A percentile compares a stretch with the other conserved stretches of the same genome.
Evolutionary conservation across 1,140 invertebrate genomes (phyloP).

Genomic region (Pogonus chalceus): DNA sequence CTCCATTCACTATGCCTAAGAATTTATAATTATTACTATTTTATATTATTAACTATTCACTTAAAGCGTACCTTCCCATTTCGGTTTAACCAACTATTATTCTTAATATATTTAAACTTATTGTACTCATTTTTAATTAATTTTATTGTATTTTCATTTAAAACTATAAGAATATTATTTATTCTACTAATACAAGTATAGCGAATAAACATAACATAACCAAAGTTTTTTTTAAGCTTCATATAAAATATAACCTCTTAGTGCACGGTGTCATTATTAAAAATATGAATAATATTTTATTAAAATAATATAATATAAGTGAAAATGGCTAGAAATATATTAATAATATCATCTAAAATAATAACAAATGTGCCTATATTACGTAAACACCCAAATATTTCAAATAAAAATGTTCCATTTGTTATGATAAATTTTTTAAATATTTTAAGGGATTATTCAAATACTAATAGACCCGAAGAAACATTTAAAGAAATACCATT

Average conservation of each 20-base stretch:
- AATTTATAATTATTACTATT: background rate
- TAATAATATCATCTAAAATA: background rate
- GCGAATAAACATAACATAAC: no score
- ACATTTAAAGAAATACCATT: background rate
- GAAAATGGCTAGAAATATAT: background rate
- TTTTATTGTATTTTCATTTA: no score
- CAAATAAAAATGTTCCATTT: background rate
- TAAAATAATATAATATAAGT: no score
- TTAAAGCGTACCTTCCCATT: constrained; percentile 1
- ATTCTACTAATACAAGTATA: no score
- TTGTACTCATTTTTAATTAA: no score
- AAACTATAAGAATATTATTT: no score
- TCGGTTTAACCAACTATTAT: no score
- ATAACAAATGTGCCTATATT: background rate
- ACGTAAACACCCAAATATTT: background rate
- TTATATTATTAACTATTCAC: background rate
- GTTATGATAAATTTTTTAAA: background rate
- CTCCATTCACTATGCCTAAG: constrained; percentile 35
- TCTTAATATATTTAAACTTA: no score
- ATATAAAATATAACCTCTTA: no score
- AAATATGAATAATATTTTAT: no score
- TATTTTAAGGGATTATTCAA: background rate
- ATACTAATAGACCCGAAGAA: background rate
- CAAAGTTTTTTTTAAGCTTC: no score
- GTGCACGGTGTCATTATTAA: no score